Evolutionary conservation across 2,888 invertebrate species (phyloP).

Genomic region (Brachyptera risi): DNA sequence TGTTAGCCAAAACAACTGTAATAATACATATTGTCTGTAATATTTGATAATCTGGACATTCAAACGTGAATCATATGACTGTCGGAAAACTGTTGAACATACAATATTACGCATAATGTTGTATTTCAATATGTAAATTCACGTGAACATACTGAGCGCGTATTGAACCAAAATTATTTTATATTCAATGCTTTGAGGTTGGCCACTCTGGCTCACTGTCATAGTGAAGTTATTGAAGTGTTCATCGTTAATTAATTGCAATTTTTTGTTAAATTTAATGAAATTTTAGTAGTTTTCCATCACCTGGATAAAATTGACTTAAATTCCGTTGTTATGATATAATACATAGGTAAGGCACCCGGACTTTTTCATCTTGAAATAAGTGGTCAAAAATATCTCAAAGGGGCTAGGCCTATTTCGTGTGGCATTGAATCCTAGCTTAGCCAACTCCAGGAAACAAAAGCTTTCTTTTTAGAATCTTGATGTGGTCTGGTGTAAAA

Average conservation of each 20-base stretch:
- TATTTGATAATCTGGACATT: too few relatives aligned
- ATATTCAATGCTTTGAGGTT: too few relatives aligned
- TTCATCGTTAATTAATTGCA: not conserved
- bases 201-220: constrained; percentile 27
- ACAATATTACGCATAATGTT: too few relatives aligned
- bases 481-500: not conserved
- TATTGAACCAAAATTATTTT: too few relatives aligned
- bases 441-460: constrained; percentile 13
- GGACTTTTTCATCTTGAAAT: too few relatives aligned
- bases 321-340: constrained; percentile 23
- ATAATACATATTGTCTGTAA: not conserved
- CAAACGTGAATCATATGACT: too few relatives aligned
- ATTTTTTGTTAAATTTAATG: constrained; percentile 6
- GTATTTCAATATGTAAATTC: too few relatives aligned
- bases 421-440: constrained; percentile 9
- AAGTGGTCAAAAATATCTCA: not conserved
- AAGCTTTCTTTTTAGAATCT: constrained; percentile 21
- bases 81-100: too few relatives aligned
- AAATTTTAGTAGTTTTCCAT: constrained; percentile 16
- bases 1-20: too few relatives aligned
- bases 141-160: too few relatives aligned
- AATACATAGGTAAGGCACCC: too few relatives aligned
- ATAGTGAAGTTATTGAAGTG: constrained; percentile 10
- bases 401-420: not conserved
- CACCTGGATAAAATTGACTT: constrained; percentile 1